phyloP scores from a whole-genome alignment of 2,888 invertebrate species.

The Drosophila melanosoma region DNA sequence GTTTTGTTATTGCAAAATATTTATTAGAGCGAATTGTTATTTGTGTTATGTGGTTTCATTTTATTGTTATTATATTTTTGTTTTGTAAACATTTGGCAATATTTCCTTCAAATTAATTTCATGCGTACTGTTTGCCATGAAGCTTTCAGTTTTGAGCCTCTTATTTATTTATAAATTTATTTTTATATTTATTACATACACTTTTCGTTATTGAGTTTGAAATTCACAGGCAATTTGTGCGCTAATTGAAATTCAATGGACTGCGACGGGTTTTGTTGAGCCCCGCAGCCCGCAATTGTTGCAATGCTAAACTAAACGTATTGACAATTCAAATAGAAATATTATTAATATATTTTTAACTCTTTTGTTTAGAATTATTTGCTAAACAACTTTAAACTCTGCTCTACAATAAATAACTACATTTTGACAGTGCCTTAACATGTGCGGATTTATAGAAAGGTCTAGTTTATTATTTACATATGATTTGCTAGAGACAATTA shows the following conservation, averaged over 20 bases:
- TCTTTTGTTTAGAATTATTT: conserved; percentile 15
- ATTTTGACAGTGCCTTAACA: conserved; percentile 6
- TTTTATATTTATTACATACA: conserved; percentile 17
- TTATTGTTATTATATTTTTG: neutral
- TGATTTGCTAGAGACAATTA: conserved; percentile 30
- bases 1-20: conserved; percentile 26
- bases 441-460: neutral
- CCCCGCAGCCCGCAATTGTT: neutral
- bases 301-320: conserved; percentile 39
- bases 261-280: conserved; percentile 21
- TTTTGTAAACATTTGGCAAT: conserved; percentile 48
- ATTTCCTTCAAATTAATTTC: conserved; percentile 64
- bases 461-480: conserved; percentile 1
- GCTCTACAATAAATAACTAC: neutral
- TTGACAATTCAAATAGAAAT: conserved; percentile 33
- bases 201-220: conserved; percentile 60
- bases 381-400: conserved; percentile 7
- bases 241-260: conserved; percentile 73
- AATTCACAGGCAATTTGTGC: conserved; percentile 52
- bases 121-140: conserved; percentile 48
- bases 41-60: conserved; percentile 11
- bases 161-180: conserved; percentile 22
- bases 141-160: conserved; percentile 15
- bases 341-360: neutral
- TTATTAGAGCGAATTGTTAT: conserved; percentile 24